A percentile compares a stretch with the other conserved stretches of the same genome.
Conservation (phyloP, 1,140 invertebrate genomes). For the Trialeurodes vaporariorum region DNA sequence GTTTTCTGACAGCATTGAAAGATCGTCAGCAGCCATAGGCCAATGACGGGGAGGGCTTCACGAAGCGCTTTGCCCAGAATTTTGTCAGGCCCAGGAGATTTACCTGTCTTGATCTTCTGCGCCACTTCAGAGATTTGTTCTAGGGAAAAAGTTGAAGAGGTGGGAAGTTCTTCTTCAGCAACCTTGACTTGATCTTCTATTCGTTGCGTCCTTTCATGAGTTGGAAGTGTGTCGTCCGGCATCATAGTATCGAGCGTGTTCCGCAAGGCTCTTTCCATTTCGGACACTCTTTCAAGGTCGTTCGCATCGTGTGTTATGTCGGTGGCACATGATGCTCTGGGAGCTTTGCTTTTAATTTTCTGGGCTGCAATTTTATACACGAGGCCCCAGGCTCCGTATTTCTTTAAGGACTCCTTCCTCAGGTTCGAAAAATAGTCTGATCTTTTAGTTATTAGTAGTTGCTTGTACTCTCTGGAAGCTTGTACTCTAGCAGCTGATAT, state of each 20-base stretch:
- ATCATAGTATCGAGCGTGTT: no score
- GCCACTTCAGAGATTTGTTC: background rate
- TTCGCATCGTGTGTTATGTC: no score
- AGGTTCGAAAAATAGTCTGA: background rate
- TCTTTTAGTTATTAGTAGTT: background rate
- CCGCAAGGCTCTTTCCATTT: no score
- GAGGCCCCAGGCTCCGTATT: conserved; percentile 5
- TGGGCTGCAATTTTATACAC: conserved; percentile 9
- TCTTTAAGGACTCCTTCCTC: background rate
- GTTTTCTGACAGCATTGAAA: background rate
- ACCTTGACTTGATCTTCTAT: no score
- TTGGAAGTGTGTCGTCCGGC: no score
- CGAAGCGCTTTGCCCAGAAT: background rate
- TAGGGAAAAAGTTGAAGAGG: no score
- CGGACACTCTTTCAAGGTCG: no score
- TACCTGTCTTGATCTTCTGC: background rate
- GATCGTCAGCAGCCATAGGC: background rate
- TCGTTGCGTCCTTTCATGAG: no score
- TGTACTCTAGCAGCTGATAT: background rate
- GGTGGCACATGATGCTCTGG: no score
- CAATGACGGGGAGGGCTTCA: background rate
- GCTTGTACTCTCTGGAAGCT: background rate
- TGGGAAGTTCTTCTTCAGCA: no score
- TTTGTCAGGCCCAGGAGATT: conserved; percentile 4
- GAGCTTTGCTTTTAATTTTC: conserved; percentile 6